phyloP scores from a whole-genome alignment of 2,797 vertebrate genomes.

The Podarcis siculus region DNA sequence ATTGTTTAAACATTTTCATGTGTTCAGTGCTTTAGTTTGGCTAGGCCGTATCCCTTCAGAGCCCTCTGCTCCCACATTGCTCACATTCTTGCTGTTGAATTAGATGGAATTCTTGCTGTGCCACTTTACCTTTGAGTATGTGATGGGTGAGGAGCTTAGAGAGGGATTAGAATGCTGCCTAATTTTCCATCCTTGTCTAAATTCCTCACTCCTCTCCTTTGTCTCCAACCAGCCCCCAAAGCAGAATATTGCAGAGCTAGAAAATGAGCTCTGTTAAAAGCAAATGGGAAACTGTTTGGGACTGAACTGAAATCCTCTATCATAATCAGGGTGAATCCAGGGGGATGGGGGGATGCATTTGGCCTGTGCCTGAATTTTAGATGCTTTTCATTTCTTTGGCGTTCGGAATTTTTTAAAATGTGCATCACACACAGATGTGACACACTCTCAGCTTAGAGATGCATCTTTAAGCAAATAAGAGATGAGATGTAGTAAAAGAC shows the following conservation, averaged over 20 bases:
- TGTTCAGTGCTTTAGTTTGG: background rate
- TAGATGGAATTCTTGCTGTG: background rate
- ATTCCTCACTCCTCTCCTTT: background rate
- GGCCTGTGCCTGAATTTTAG: too few species aligned
- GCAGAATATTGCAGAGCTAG: background rate
- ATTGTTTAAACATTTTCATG: background rate
- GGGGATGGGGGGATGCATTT: too few species aligned
- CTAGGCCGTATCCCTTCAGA: background rate
- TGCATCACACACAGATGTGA: too few species aligned
- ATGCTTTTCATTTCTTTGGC: too few species aligned
- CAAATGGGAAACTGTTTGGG: background rate
- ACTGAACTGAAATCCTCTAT: background rate
- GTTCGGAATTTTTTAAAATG: too few species aligned
- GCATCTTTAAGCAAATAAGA: too few species aligned
- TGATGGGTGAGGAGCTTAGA: background rate
- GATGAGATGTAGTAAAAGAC: too few species aligned
- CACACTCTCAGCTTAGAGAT: too few species aligned
- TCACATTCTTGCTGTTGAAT: background rate
- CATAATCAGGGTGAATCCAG: background rate
- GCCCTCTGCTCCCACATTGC: too few species aligned
- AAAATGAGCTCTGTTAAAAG: background rate
- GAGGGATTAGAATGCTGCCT: background rate
- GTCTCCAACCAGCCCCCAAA: background rate
- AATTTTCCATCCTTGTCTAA: background rate
- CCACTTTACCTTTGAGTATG: background rate